Conservation (phyloP, 2,797 vertebrate species). For the Scomberomorus guttatus region DNA sequence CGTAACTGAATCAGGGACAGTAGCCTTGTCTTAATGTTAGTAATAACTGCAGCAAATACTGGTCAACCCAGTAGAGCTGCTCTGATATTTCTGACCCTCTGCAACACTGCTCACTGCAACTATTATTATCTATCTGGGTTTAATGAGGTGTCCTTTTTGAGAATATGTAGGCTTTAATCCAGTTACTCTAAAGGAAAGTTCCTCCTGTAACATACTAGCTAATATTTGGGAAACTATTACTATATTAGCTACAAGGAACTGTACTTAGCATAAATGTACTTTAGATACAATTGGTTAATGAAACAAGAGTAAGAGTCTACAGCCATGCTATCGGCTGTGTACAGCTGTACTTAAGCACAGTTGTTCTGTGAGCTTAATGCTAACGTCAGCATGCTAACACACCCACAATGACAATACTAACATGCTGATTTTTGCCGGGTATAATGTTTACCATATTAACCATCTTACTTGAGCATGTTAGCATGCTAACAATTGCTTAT, state of each 20-base stretch:
- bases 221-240: slow-evolving; percentile 1
- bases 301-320: not conserved
- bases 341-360: too few relatives aligned
- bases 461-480: not conserved
- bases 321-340: too few relatives aligned
- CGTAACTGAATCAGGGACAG: slow-evolving; percentile 14
- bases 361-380: too few relatives aligned
- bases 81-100: slow-evolving; percentile 29
- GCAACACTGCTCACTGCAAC: slow-evolving; percentile 16
- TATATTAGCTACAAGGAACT: not conserved
- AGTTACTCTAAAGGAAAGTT: not conserved
- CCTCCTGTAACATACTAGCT: not conserved
- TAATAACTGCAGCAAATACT: slow-evolving; percentile 41
- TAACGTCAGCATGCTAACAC: not conserved
- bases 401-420: not conserved
- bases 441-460: not conserved
- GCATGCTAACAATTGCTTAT: not conserved
- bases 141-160: slow-evolving; percentile 18
- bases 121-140: slow-evolving; percentile 20
- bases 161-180: slow-evolving; percentile 14
- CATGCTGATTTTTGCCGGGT: not conserved
- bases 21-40: slow-evolving; percentile 27
- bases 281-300: not conserved
- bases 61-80: slow-evolving; percentile 3
- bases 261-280: slow-evolving; percentile 6